These are phyloP conservation scores for Sylvicola cinctus DNA, from an alignment of 2,888 invertebrate genomes.

Conservation along the genomic window DNA sequence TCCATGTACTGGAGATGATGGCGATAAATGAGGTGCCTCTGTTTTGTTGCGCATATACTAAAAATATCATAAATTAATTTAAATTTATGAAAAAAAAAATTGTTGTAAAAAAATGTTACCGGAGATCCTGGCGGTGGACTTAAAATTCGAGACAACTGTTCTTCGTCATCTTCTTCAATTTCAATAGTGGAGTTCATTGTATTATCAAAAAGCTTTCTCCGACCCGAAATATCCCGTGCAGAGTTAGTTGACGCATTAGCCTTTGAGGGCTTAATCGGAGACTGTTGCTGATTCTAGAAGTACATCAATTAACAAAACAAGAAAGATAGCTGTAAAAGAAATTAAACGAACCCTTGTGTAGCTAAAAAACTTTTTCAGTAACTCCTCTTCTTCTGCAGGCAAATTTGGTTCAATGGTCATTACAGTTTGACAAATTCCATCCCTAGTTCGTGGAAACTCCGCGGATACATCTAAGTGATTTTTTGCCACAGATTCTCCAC, in stretches of 20 bases:
- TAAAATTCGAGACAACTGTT: too few relatives aligned
- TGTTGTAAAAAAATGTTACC: too few relatives aligned
- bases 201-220: neutral
- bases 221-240: neutral
- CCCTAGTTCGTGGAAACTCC: slow-evolving; percentile 11
- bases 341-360: slow-evolving; percentile 25
- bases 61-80: too few relatives aligned
- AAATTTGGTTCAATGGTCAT: slow-evolving; percentile 34
- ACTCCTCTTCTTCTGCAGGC: slow-evolving; percentile 32
- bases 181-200: neutral
- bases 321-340: too few relatives aligned
- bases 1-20: too few relatives aligned
- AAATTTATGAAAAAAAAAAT: too few relatives aligned
- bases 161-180: neutral
- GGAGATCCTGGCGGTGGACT: neutral
- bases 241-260: neutral
- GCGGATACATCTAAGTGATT: neutral
- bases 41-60: too few relatives aligned
- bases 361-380: slow-evolving; percentile 34
- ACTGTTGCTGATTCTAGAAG: neutral
- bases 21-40: too few relatives aligned
- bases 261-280: neutral
- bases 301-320: too few relatives aligned
- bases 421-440: slow-evolving; percentile 33
- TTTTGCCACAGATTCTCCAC: neutral